Percentiles rank a stretch among this genome's conserved stretches.
phyloP scores from a whole-genome alignment of 2,888 invertebrate genomes.

The Hymenopus coronatus region DNA sequence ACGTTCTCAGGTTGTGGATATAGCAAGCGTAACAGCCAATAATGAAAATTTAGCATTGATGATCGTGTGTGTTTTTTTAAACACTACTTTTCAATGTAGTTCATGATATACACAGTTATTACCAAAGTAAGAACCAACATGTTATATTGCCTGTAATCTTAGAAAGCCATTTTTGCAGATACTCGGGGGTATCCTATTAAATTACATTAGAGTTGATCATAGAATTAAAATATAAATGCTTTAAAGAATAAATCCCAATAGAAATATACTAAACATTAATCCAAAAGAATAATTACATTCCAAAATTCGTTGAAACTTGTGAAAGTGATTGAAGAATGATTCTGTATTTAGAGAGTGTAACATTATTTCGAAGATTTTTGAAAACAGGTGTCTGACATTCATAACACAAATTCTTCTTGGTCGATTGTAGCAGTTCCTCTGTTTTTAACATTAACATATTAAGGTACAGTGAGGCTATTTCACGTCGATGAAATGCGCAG shows the following conservation, averaged over 20 bases:
- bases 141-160: background rate
- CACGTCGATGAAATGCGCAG: too few species aligned
- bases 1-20: background rate
- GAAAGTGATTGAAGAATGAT: background rate
- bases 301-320: background rate
- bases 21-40: background rate
- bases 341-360: background rate
- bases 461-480: too few species aligned
- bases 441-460: too few species aligned
- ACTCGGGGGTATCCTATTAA: background rate
- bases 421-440: too few species aligned
- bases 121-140: background rate
- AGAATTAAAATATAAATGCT: background rate
- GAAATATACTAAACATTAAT: background rate
- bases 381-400: background rate
- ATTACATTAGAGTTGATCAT: background rate
- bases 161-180: background rate
- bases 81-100: background rate
- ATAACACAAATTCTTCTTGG: too few species aligned
- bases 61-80: background rate
- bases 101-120: too few species aligned
- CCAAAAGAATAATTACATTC: background rate
- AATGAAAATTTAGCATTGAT: background rate
- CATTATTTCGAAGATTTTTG: background rate
- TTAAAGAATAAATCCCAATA: background rate